Base-by-base conservation (phyloP, 2,113 vertebrate species). In the Bujurquina vittata region DNA sequence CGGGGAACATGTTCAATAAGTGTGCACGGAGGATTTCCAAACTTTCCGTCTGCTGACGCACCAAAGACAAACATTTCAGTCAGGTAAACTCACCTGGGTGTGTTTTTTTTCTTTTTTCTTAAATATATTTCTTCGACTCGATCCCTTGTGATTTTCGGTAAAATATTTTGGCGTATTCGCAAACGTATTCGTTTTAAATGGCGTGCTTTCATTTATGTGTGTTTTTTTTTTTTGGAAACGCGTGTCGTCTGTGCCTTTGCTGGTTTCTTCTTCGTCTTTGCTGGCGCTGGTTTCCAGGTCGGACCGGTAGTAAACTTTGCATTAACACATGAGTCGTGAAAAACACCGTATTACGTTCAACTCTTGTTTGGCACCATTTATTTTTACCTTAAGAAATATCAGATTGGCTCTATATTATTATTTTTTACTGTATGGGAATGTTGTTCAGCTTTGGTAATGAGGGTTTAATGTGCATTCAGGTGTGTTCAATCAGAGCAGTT, bases 1-100 rank as follows among this genome's bases (percentile, higher is more conserved):
- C 60, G 17, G 67, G 60, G 55, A 84, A 81, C 80, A 91, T 92
- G 91, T 1, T 46, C 52, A 18, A 18, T 14, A 35, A 7, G 49
- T 35, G 59, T 1, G 29, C 22, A 5, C 60, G 62, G 33, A 80
- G 23, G 22, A 20, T 90, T 78, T 80, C 78, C 20, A 59, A 87
- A 86, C 73, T n/a, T 52, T 59, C 2, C 5, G 20, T 73, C 35
- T 35, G 12, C 69, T 91, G 84, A 91, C 83, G 61, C 77, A 46
- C 65, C 23, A 1, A 57, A 20, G 61, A 37, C 11, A 35, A 57
- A 20, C 40, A 37, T 56, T 20, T 4, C 33, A 3, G 18, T 3
- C 87, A 93, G 93, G 92, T 94, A 90, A 83, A 57, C 75, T 11
- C 75, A 81, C 89, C 87, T 91, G 77, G 40, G 23, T 69, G 10